Evolutionary conservation across 2,797 vertebrate species (phyloP), one percentile per base, ranked within the genome.

Genomic region (Coilia nasus): DNA sequence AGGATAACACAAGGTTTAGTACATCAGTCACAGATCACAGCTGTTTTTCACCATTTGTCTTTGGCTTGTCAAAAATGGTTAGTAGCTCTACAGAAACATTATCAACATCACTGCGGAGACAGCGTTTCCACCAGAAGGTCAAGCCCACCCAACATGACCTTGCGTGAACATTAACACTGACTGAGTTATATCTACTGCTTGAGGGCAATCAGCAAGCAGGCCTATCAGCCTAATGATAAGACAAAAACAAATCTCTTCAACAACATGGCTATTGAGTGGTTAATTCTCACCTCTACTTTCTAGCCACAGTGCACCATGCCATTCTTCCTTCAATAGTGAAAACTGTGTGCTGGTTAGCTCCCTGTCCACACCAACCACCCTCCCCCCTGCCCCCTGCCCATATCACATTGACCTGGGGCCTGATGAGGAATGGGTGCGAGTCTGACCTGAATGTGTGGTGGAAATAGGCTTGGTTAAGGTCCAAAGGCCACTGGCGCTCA

Each of bases 401-500:
- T 54, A 54, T 54, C 50, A 54, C 14, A 54, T 54, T 54, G 50
- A 54, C 50, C 50, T 14, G 50, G 1, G 50, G 50, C 50, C 50
- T 54, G 50, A 9, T 10, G 50, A 25, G 23, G 64, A 31, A 14
- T 71, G 64, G 14, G 67, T 78, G 31, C 19, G 11, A 25, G 60
- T 23, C n/a, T 25, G 60, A 64, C 71, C 71, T 78, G 35, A 78
- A 78, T 44, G 71, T 78, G 71, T 44, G 28, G 12, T 6, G 64
- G 28, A 35, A 35, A 71, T 17, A 35, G 6, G 35, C 35, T 19
- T 1, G 71, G 31, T 6, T 44, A 44, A 78, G 71, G 71, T 78
- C 71, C 71, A 78, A 78, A 78, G 71, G 71, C 35, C 71, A 44
- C 64, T n/a, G 31, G 35, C 19, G 9, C 71, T 41, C 67, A 41